Conservation (phyloP, 1,140 invertebrate genomes). For the Subanguina moxae region DNA sequence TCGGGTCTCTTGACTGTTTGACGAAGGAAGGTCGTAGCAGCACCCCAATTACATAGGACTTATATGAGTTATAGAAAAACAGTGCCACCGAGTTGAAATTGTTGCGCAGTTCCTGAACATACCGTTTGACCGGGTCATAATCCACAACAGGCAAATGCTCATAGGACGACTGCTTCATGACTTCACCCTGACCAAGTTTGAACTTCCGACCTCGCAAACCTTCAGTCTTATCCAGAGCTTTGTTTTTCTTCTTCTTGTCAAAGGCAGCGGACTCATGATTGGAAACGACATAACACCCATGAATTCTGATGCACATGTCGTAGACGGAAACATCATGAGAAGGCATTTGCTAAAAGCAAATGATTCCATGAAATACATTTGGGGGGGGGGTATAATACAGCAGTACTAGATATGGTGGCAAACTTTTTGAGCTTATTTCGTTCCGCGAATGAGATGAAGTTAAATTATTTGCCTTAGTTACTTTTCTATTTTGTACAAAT, state of each 20-base stretch:
- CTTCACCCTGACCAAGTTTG: too few species aligned
- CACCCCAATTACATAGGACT: neutral
- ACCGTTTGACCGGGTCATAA: neutral
- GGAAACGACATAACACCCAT: neutral
- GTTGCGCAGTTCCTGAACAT: neutral
- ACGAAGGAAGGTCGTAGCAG: conserved; percentile 3
- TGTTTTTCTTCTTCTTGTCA: neutral
- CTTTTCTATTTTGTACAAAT: too few species aligned
- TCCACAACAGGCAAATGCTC: conserved; percentile 6
- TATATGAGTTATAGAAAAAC: conserved; percentile 5
- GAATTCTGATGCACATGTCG: neutral
- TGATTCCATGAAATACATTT: too few species aligned
- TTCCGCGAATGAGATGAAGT: too few species aligned
- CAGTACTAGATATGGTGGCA: too few species aligned
- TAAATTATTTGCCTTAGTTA: too few species aligned
- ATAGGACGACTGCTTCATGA: neutral
- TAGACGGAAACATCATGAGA: neutral
- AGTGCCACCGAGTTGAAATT: neutral
- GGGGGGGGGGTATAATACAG: too few species aligned
- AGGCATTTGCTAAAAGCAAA: neutral
- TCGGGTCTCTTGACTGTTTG: neutral
- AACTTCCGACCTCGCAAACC: neutral
- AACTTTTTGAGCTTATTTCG: too few species aligned
- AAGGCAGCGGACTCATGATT: neutral
- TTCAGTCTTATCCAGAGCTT: neutral